Evolutionary conservation across 53 echinoderm and acorn worm genomes (phyloP), one percentile per base, ranked within the genome.

Genomic region (Paracentrotus lividus): DNA sequence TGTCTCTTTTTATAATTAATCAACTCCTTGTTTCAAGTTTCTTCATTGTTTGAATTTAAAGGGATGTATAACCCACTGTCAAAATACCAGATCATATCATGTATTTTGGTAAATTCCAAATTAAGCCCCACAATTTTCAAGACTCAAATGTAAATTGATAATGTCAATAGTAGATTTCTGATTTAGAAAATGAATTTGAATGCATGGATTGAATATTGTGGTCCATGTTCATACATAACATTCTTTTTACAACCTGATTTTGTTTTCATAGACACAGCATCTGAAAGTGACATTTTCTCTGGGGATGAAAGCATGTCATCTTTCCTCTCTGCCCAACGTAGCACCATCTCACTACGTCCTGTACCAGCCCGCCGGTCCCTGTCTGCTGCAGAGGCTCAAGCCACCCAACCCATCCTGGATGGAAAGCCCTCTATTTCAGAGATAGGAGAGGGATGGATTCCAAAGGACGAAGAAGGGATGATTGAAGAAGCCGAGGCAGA

Each of bases 211-310:
- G n/a, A n/a, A n/a, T n/a, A n/a, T n/a, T n/a, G n/a, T n/a, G n/a
- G n/a, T n/a, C n/a, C n/a, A n/a, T n/a, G n/a, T n/a, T 84, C 47
- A 42, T 84, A 16, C 23, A 84, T 38, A 44, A 84, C 23, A 54
- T 13, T 54, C 54, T 18, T 10, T 54, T 15, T 15, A 6, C 13
- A 1, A 1, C 13, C 18, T 54, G 54, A 54, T 15, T 29, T 31
- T 10, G 29, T 27, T 20, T 72, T 15, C 56, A 38, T 64, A 96
- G 96, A 96, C 77, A 96, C 96, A 34, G 95, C 96, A 24, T 96
- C 96, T n/a, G 96, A 96, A 85, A 92, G 95, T 14, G 96, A 96
- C 29, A 69, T 96, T 16, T 93, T 94, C 21, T 96, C 96, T 9
- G 96, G 96, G 3, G 96, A 96, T 47, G 96, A 96, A 60, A 93